Evolutionary conservation across 2,888 invertebrate genomes (phyloP).

Genomic region (Caenorhabditis sinica): DNA sequence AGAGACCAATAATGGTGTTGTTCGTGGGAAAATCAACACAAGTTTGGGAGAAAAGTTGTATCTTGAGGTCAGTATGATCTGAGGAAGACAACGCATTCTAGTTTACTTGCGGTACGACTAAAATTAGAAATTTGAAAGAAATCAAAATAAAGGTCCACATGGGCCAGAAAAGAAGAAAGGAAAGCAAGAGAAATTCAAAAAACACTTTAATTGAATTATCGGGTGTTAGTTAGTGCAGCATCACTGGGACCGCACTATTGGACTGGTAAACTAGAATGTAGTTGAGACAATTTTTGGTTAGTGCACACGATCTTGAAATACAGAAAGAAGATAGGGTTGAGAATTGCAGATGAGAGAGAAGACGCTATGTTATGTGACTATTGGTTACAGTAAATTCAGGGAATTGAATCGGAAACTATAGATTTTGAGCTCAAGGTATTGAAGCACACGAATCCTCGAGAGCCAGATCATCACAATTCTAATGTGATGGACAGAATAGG

Average conservation of each 20-base stretch:
- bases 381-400: too few relatives aligned
- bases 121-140: constrained; percentile 1
- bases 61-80: not conserved
- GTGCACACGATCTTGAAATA: not conserved
- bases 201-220: constrained; percentile 27
- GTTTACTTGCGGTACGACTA: not conserved
- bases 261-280: constrained; percentile 18
- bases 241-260: not conserved
- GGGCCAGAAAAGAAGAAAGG: not conserved
- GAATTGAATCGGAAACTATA: too few relatives aligned
- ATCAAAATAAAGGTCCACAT: constrained; percentile 15
- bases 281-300: not conserved
- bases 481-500: too few relatives aligned
- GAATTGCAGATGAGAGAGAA: too few relatives aligned
- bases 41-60: not conserved
- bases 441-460: not conserved
- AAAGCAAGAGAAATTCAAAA: constrained; percentile 10
- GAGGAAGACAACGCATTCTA: not conserved
- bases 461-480: too few relatives aligned
- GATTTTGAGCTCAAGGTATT: not conserved
- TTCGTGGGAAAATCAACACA: constrained; percentile 5
- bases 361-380: too few relatives aligned
- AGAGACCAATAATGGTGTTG: not conserved
- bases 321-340: too few relatives aligned
- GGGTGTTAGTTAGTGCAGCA: constrained; percentile 16